Evolutionary conservation across 2,113 vertebrate species (phyloP).

Genomic region (Bostrychus sinensis): DNA sequence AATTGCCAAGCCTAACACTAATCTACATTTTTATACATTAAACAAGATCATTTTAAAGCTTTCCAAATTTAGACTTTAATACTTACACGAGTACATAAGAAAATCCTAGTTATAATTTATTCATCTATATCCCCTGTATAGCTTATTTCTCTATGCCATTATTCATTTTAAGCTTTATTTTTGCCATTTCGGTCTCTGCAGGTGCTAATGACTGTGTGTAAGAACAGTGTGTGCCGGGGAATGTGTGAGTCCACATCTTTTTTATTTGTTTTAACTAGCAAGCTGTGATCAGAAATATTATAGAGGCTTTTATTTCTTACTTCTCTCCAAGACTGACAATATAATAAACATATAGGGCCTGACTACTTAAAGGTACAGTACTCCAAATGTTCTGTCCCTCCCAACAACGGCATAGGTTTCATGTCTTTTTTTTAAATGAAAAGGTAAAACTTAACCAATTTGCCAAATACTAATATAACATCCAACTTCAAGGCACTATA

Average conservation of each 20-base stretch:
- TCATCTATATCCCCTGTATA: background rate
- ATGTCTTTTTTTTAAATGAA: too few species aligned
- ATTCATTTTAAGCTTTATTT: constrained; percentile 9
- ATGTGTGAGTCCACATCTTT: background rate
- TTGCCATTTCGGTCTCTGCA: constrained; percentile 9
- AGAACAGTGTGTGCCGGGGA: background rate
- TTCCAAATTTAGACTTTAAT: background rate
- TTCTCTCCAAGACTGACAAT: background rate
- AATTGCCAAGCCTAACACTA: background rate
- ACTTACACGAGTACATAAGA: background rate
- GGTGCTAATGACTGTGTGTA: constrained; percentile 9
- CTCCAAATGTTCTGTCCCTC: too few species aligned
- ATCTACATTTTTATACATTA: background rate
- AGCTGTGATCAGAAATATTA: background rate
- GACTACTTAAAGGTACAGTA: background rate
- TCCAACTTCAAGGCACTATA: too few species aligned
- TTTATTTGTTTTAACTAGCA: constrained; percentile 3
- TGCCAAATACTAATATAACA: too few species aligned
- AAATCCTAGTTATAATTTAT: background rate
- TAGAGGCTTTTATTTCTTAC: background rate
- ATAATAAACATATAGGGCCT: background rate
- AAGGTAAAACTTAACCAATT: too few species aligned
- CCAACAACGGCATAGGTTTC: too few species aligned
- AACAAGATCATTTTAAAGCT: too few species aligned
- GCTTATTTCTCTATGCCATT: background rate